Evolutionary conservation across 2,888 invertebrate species (phyloP), one percentile per base, ranked within the genome.

Genomic region (Drosophila eohydei): DNA sequence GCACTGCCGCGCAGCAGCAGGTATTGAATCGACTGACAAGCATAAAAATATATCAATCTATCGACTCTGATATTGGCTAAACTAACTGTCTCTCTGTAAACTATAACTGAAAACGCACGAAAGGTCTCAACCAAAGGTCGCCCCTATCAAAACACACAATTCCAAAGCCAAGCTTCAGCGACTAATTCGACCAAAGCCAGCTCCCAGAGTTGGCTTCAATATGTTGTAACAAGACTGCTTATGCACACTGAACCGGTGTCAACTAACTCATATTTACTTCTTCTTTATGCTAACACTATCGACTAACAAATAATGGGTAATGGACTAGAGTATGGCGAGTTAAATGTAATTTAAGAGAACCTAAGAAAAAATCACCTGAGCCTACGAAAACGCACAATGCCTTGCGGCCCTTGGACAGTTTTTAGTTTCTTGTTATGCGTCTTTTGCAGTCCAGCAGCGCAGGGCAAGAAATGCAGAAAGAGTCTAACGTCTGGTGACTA

Each of bases 401-500:
- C 11, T 51, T 36, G 5, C 8, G 28, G 26, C 21, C 11, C 50
- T 16, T 14, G 40, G 26, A 50, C 70, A 43, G 14, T 40, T 57
- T 52, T 46, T 62, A 70, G 56, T 56, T 52, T 60, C 16, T 21
- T 51, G 26, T 43, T 38, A 44, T 8, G 41, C 21, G 41, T 57
- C 28, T 46, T 46, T 77, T 78, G 50, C 77, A 77, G 77, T 71
- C 62, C 59, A 14, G 43, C 43, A 34, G 30, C 16, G 32, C 40
- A 43, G 21, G 28, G 5, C 34, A 78, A 76, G 46, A 83, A 79
- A 57, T 72, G 71, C 62, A 70, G 67, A 52, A 85, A 83, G 56
- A 79, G 69, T 34, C 59, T 65, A 43, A 75, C 60, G 71, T 94
- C 94, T 12, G 95, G 95, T 85, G 94, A 95, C 80, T 95, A 94